Evolutionary conservation across 2,797 vertebrate genomes (phyloP), one percentile per base, ranked within the genome.

Genomic region (Hypotaenidia okinawae): DNA sequence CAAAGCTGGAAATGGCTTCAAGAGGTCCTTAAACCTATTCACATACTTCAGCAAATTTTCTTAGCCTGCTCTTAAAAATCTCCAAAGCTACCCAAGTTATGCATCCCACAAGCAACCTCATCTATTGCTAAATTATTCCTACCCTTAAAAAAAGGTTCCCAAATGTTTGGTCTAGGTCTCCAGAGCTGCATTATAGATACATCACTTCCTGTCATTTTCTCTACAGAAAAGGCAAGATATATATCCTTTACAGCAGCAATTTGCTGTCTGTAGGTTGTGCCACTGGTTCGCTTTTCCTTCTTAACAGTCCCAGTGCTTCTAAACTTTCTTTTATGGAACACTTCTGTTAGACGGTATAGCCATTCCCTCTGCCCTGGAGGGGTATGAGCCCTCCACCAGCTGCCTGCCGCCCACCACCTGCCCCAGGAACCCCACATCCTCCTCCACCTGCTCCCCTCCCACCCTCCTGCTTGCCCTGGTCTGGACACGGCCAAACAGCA

Each of bases 381-480:
- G 7, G 16, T 3, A 18, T 0, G 35, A 35, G 62, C 3, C n/a
- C 22, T 23, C 4, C 1, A 1, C 4, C 43, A 37, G 27, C 64
- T 12, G 1, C 33, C n/a, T 35, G 66, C 25, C 12, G 0, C 67
- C 25, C 23, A 10, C 15, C 32, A 8, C 39, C 10, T 2, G 3
- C 16, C 35, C 32, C 11, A 28, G 43, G 10, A 13, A n/a, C 16
- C 22, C 27, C 8, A 0, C 52, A 22, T 14, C 52, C 15, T 57
- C 24, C 78, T 13, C 16, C 5, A 0, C 67, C 75, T 1, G 28
- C 55, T 61, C 16, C 4, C 5, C 16, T 32, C 67, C 12, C 1
- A 0, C 8, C 1, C 2, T 15, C 47, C 52, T 0, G 2, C 51
- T 57, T 5, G 1, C 3, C 39, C 32, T 0, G 0, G 6, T 15